A percentile compares a stretch with the other conserved stretches of the same genome.
These are phyloP conservation scores for Mormyrus proboscirostris DNA, from an alignment of 2,797 vertebrate genomes.

Conservation along the genomic window DNA sequence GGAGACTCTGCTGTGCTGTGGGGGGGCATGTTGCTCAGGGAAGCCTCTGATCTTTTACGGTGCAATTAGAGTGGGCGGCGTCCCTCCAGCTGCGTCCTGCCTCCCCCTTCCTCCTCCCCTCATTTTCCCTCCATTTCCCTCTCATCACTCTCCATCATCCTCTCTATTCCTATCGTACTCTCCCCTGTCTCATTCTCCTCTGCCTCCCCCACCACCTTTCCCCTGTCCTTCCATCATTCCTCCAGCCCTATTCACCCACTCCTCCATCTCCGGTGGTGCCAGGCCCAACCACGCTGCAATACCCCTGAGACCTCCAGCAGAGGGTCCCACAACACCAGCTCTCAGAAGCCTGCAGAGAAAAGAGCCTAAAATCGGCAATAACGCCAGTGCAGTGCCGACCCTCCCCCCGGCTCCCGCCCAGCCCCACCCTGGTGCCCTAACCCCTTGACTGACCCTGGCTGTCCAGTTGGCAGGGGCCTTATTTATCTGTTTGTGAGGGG, in stretches of 20 bases:
- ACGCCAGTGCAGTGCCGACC: slow-evolving; percentile 10
- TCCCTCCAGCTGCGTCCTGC: neutral
- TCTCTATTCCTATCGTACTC: neutral
- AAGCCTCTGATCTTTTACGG: neutral
- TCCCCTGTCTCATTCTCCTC: neutral
- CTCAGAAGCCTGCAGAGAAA: slow-evolving; percentile 35
- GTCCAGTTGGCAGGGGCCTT: slow-evolving; percentile 5
- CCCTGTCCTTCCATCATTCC: neutral
- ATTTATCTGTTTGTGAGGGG: slow-evolving; percentile 17
- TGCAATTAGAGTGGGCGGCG: neutral
- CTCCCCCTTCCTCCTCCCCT: neutral
- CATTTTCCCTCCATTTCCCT: neutral
- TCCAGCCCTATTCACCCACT: neutral
- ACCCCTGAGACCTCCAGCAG: slow-evolving; percentile 65
- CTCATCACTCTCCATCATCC: neutral
- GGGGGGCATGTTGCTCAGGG: neutral
- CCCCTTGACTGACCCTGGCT: neutral
- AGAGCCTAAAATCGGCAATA: slow-evolving; percentile 12
- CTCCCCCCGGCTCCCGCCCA: neutral
- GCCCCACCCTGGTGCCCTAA: neutral
- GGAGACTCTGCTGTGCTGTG: neutral
- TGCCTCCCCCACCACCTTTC: neutral
- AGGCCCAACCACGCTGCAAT: slow-evolving; percentile 42
- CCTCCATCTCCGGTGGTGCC: neutral
- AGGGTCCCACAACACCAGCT: slow-evolving; percentile 64